Evolutionary conservation across 2,888 invertebrate species (phyloP).

Genomic region (Magallana nippona): DNA sequence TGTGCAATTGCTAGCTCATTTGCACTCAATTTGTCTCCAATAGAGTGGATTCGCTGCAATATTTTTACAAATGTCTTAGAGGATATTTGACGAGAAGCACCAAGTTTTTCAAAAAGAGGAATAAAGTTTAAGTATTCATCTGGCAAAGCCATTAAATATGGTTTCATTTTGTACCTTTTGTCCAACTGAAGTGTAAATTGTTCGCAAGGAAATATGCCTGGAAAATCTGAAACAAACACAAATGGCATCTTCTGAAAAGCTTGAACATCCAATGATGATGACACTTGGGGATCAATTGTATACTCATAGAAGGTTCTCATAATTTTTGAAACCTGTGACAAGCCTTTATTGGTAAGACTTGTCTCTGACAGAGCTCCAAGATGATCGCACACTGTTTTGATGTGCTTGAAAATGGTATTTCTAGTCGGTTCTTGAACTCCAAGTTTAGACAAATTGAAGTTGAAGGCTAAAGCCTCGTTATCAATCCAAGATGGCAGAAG

Average conservation of each 20-base stretch:
- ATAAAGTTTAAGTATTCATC: conserved; percentile 46
- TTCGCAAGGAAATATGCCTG: conserved; percentile 42
- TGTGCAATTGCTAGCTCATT: conserved; percentile 41
- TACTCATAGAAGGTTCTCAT: not conserved
- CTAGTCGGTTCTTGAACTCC: conserved; percentile 49
- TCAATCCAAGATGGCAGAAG: no score
- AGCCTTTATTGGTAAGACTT: not conserved
- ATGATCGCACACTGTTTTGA: conserved; percentile 50
- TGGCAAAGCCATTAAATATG: conserved; percentile 53
- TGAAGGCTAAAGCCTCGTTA: no score
- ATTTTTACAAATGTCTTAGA: conserved; percentile 49
- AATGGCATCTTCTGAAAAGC: conserved; percentile 44
- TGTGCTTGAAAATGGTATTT: conserved; percentile 51
- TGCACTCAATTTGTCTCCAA: conserved; percentile 35
- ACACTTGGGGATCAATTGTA: not conserved
- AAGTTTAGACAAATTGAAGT: conserved; percentile 30
- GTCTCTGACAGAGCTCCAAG: not conserved
- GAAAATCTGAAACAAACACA: conserved; percentile 47
- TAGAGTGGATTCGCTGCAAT: conserved; percentile 33
- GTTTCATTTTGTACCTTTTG: conserved; percentile 47
- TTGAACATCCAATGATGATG: not conserved
- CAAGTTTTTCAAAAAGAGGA: conserved; percentile 50
- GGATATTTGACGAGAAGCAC: conserved; percentile 41
- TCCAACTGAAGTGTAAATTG: conserved; percentile 42
- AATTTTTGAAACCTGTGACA: not conserved